Evolutionary conservation across 2,113 vertebrate species (phyloP).

Genomic region (Laticauda laticaudata): DNA sequence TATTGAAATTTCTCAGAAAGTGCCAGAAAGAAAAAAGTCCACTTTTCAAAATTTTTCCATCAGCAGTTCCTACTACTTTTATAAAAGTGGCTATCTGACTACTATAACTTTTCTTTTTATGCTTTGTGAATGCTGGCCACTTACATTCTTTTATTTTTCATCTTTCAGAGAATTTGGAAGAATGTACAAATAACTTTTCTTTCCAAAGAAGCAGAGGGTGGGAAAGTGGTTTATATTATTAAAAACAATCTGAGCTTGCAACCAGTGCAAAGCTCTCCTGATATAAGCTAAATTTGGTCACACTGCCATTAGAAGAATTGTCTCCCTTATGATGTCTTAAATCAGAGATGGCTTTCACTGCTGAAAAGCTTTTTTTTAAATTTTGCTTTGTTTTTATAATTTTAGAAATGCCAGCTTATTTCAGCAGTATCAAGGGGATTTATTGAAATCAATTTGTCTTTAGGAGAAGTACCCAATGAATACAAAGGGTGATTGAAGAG

Average conservation of each 20-base stretch:
- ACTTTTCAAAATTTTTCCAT: background rate
- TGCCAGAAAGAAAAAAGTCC: background rate
- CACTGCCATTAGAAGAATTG: background rate
- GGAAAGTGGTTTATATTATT: background rate
- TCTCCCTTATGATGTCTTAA: background rate
- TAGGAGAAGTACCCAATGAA: background rate
- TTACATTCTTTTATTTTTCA: background rate
- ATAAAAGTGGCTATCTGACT: background rate
- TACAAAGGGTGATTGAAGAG: background rate
- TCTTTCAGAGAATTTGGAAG: background rate
- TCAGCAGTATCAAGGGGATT: background rate
- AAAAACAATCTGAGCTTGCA: background rate
- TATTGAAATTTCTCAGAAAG: background rate
- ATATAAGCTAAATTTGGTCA: background rate
- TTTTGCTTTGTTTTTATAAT: background rate
- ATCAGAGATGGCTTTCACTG: background rate
- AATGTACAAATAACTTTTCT: background rate
- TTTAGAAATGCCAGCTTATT: background rate
- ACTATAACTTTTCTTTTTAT: background rate
- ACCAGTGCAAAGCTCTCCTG: background rate
- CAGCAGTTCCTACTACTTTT: background rate
- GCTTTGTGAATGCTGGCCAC: background rate
- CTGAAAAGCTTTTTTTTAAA: background rate
- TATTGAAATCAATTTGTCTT: background rate
- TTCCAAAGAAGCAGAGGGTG: background rate